Evolutionary conservation across 2,113 vertebrate species (phyloP).

Genomic region (Notarius lentiginosus): DNA sequence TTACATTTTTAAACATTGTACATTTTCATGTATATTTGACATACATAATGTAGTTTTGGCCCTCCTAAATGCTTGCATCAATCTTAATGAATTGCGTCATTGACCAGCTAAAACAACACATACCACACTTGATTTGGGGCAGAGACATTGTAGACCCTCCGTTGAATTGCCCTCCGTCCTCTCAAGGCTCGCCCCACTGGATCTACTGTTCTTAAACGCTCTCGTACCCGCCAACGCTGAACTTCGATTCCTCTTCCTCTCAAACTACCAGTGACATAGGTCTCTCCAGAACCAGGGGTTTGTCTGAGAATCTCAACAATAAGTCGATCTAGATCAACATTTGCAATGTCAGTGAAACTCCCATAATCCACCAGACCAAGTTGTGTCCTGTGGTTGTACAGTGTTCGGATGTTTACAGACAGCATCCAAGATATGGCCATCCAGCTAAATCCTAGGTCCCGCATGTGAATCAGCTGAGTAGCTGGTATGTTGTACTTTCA

Average conservation of each 20-base stretch:
- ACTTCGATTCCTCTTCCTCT: conserved; percentile 15
- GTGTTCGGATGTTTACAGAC: conserved; percentile 18
- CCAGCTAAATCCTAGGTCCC: conserved; percentile 25
- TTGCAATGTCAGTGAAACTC: conserved; percentile 21
- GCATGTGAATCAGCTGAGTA: too few relatives aligned
- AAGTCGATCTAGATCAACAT: conserved; percentile 20
- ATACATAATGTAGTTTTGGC: too few relatives aligned
- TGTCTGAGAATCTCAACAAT: conserved; percentile 24
- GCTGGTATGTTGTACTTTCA: too few relatives aligned
- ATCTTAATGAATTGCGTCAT: too few relatives aligned
- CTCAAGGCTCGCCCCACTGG: conserved; percentile 20
- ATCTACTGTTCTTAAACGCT: conserved; percentile 25
- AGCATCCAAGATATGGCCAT: conserved; percentile 13
- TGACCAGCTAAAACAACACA: background rate
- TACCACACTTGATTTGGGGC: background rate
- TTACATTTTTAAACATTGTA: too few relatives aligned
- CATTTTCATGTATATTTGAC: too few relatives aligned
- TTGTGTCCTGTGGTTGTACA: conserved; percentile 38
- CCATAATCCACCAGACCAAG: conserved; percentile 31
- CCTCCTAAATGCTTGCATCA: too few relatives aligned
- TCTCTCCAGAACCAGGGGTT: conserved; percentile 23
- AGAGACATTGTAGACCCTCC: conserved; percentile 4
- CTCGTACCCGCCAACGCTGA: conserved; percentile 1
- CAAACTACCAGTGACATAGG: conserved; percentile 26
- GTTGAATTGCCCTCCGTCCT: background rate